These are phyloP conservation scores for Lasioglossum pauxillum DNA, from an alignment of 2,888 invertebrate species.

Conservation along the genomic window DNA sequence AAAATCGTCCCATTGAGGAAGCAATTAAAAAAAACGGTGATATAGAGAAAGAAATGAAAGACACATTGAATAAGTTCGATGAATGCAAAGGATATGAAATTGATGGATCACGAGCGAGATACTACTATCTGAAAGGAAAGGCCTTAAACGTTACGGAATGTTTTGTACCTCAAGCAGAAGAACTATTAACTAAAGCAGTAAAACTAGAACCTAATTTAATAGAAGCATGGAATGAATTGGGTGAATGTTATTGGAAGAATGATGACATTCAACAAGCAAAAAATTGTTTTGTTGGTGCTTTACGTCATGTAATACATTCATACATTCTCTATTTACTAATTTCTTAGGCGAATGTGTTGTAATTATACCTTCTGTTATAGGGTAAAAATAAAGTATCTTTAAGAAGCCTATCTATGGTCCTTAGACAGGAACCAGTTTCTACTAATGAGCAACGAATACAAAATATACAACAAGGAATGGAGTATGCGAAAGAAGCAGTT, in stretches of 20 bases:
- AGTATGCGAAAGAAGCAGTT: slow-evolving; percentile 93
- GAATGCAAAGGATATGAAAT: slow-evolving; percentile 87
- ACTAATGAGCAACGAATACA: slow-evolving; percentile 86
- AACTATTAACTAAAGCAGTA: slow-evolving; percentile 92
- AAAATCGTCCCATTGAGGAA: slow-evolving; percentile 89
- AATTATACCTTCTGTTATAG: slow-evolving; percentile 83
- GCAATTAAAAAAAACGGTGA: slow-evolving; percentile 88
- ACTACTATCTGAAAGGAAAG: slow-evolving; percentile 90
- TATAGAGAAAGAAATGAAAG: slow-evolving; percentile 88
- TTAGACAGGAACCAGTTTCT: slow-evolving; percentile 88
- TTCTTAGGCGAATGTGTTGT: background rate
- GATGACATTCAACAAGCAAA: slow-evolving; percentile 92
- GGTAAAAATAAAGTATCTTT: slow-evolving; percentile 90
- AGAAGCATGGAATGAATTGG: slow-evolving; percentile 95
- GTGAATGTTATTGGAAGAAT: slow-evolving; percentile 95
- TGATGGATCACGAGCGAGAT: slow-evolving; percentile 86
- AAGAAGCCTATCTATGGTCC: slow-evolving; percentile 92
- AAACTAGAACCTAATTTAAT: slow-evolving; percentile 93
- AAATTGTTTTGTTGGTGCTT: slow-evolving; percentile 92
- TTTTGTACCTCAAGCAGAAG: slow-evolving; percentile 90
- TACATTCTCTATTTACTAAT: background rate
- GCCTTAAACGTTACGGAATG: slow-evolving; percentile 90
- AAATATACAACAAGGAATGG: slow-evolving; percentile 90
- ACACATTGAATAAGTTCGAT: slow-evolving; percentile 88
- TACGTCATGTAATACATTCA: slow-evolving; percentile 87